A percentile compares a stretch with the other conserved stretches of the same genome.
These are phyloP conservation scores for Gobiocypris rarus DNA, from an alignment of 2,113 vertebrate genomes.

Conservation along the genomic window DNA sequence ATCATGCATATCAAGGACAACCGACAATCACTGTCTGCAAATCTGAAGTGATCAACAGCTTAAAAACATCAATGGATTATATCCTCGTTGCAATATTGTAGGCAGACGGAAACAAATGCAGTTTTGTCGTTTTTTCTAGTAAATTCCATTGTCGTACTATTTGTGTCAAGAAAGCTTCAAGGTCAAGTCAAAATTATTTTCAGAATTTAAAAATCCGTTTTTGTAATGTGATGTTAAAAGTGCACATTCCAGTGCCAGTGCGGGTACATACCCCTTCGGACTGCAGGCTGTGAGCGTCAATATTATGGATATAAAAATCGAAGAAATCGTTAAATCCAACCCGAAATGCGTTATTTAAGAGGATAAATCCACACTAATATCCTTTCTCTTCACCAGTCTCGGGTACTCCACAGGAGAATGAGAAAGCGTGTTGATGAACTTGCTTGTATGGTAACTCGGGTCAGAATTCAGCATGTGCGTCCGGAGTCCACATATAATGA, in stretches of 20 bases:
- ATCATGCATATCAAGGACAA: neutral
- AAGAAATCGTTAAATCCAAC: constrained; percentile 25
- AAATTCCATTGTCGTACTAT: neutral
- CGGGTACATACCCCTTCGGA: constrained; percentile 22
- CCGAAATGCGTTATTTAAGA: neutral
- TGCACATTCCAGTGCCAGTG: constrained; percentile 4
- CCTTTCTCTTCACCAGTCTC: neutral
- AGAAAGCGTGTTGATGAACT: constrained; percentile 13
- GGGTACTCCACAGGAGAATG: constrained; percentile 17
- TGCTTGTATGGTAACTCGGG: constrained; percentile 22
- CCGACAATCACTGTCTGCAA: constrained; percentile 16
- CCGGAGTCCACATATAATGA: constrained; percentile 7
- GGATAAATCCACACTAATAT: constrained; percentile 1
- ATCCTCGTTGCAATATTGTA: neutral
- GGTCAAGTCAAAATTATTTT: constrained; percentile 27
- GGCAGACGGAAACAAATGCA: neutral
- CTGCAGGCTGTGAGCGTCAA: neutral
- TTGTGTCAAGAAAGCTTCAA: constrained; percentile 29
- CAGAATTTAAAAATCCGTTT: neutral
- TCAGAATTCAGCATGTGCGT: constrained; percentile 25
- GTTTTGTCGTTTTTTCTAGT: neutral
- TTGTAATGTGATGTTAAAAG: neutral
- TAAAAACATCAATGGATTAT: neutral
- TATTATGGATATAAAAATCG: neutral
- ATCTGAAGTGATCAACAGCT: constrained; percentile 25